A percentile compares a stretch with the other conserved stretches of the same genome.
These are phyloP conservation scores for Xestoiulus laeticollis DNA, from an alignment of 2,888 invertebrate genomes.

Conservation along the genomic window DNA sequence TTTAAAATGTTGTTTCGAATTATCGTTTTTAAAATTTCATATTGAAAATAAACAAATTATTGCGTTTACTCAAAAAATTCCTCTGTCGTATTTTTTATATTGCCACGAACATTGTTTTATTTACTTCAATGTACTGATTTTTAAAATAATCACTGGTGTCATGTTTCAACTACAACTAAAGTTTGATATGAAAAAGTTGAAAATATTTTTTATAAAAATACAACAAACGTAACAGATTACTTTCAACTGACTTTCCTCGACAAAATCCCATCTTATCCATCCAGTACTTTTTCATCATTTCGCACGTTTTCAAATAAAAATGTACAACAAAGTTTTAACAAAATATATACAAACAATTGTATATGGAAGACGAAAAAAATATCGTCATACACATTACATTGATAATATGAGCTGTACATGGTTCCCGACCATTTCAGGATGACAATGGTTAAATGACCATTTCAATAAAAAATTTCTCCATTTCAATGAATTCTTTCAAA, in stretches of 20 bases:
- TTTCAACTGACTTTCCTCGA: background rate
- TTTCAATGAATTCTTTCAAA: background rate
- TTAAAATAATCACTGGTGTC: too few relatives aligned
- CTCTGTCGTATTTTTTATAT: too few relatives aligned
- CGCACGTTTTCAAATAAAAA: slow-evolving; percentile 36
- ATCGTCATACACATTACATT: background rate
- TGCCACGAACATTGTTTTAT: too few relatives aligned
- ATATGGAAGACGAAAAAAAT: background rate
- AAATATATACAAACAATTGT: slow-evolving; percentile 40
- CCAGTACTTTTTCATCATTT: background rate
- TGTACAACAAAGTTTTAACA: slow-evolving; percentile 11
- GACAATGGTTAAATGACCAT: slow-evolving; percentile 11
- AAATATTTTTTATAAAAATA: background rate
- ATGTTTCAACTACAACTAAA: too few relatives aligned
- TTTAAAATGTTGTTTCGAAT: too few relatives aligned
- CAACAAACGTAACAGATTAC: background rate
- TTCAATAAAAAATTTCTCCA: background rate
- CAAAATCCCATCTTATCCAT: background rate
- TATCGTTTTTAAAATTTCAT: too few relatives aligned
- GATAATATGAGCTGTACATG: slow-evolving; percentile 23
- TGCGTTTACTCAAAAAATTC: too few relatives aligned
- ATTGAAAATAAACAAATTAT: too few relatives aligned
- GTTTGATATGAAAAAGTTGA: background rate
- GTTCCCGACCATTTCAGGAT: slow-evolving; percentile 34
- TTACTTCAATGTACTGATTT: too few relatives aligned